Conservation (phyloP, 2,797 vertebrate genomes). For the Taeniopygia guttata region DNA sequence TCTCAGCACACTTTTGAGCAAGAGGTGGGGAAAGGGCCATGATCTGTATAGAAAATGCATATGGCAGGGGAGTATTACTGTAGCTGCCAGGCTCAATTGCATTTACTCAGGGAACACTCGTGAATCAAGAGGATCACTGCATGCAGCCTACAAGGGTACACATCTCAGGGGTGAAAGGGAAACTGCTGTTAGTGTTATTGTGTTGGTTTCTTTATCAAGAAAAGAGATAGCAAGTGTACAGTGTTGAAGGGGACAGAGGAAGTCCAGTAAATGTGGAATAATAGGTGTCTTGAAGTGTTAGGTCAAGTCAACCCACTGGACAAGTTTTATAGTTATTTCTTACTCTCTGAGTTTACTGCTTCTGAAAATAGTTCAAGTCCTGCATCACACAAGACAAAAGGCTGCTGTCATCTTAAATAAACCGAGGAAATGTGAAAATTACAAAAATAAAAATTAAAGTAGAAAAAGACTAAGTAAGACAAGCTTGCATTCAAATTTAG, state of each 20-base stretch:
- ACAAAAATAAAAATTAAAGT: background rate
- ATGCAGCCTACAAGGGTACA: background rate
- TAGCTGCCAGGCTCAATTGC: background rate
- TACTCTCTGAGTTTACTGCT: background rate
- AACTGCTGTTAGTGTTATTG: background rate
- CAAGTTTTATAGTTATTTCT: conserved; percentile 5
- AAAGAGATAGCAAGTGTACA: background rate
- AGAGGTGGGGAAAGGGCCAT: background rate
- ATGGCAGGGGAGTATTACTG: background rate
- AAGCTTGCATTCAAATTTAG: background rate
- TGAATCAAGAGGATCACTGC: background rate
- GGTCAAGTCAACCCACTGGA: background rate
- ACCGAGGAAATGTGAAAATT: background rate
- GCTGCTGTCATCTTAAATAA: background rate
- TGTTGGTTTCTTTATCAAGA: background rate
- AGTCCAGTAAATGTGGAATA: background rate
- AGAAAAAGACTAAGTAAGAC: background rate
- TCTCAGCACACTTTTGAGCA: conserved; percentile 2
- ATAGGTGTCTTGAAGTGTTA: background rate
- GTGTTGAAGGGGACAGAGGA: background rate
- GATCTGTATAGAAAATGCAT: background rate
- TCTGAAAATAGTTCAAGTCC: background rate
- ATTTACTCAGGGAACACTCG: background rate
- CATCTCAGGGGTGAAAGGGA: background rate
- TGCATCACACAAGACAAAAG: background rate